Evolutionary conservation across 2,888 invertebrate genomes (phyloP).

Genomic region (Rhogogaster chlorosoma): DNA sequence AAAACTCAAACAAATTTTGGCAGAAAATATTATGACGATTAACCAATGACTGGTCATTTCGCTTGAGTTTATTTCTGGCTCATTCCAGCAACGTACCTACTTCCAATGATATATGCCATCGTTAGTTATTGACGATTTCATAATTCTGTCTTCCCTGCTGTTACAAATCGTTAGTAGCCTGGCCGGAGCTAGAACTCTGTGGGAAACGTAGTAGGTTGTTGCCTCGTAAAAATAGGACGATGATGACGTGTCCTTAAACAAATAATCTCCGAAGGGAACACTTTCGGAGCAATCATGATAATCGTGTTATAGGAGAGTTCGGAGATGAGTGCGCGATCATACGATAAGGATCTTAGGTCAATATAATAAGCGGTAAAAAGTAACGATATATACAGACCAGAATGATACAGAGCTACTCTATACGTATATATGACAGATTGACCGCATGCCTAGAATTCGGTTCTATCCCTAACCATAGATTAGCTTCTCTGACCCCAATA

Average conservation of each 20-base stretch:
- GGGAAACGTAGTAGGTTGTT: not conserved
- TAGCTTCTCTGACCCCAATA: constrained; percentile 48
- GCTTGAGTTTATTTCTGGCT: not conserved
- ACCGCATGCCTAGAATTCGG: not conserved
- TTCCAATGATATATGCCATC: not conserved
- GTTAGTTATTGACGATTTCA: constrained; percentile 12
- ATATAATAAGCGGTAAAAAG: constrained; percentile 22
- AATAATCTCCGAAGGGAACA: not conserved
- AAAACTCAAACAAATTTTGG: not conserved
- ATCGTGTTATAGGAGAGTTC: constrained; percentile 1
- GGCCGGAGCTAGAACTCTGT: not conserved
- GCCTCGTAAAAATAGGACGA: not conserved
- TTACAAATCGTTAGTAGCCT: not conserved
- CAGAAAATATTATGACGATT: not conserved
- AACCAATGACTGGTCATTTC: not conserved
- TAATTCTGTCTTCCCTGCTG: not conserved
- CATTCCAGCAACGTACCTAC: not conserved
- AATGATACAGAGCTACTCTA: constrained; percentile 1
- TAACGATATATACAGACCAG: constrained; percentile 5
- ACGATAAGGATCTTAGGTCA: not conserved
- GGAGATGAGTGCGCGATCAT: not conserved
- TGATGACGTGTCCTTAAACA: not conserved
- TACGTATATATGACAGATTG: not conserved
- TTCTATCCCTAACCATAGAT: constrained; percentile 39
- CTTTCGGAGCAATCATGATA: not conserved